Evolutionary conservation across 2,113 vertebrate species (phyloP), one percentile per base, ranked within the genome.

Genomic region (Engraulis encrasicolus): DNA sequence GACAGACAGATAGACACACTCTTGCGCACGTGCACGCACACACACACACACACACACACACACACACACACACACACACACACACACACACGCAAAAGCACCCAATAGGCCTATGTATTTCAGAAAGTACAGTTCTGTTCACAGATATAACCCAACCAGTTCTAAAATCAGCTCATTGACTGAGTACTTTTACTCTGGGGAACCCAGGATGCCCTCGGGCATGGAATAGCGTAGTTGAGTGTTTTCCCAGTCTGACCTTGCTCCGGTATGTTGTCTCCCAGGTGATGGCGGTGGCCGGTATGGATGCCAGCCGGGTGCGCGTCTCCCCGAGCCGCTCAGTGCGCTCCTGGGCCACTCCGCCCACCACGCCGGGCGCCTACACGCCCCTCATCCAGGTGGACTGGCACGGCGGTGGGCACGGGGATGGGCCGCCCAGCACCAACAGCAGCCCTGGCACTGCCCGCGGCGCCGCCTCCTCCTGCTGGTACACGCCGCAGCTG

Each of bases 241-340:
- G 40, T 9, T 5, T 9, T 45, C 40, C 40, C 40, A 9, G 66
- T 31, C 40, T 45, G 40, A 45, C 40, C 66, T 74, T 5, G 27
- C n/a, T n/a, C n/a, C n/a, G n/a, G n/a, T n/a, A 14, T 80, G 18
- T 77, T 79, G 78, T 82, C 81, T 31, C 40, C 23, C 88, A 99
- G 98, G 96, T 99, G 78, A 98, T 98, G 97, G 97, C 96, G 0
- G 97, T 98, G 20, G 97, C 97, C 0, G 97, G 97, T 78, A 92
- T 99, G n/a, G 97, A 99, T 85, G 94, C 96, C 82, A 97, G 95
- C 89, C 96, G 95, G 92, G 92, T 96, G 45, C 97, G 94, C 48
- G 93, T 96, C 81, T 99, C 98, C 0, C 97, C 98, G 0, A 96
- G 96, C 14, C 96, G 96, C 78, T 99, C 98, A 0, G 95, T 96